These are phyloP conservation scores for Aporophyla lueneburgensis DNA, from an alignment of 2,888 invertebrate genomes.

Conservation along the genomic window DNA sequence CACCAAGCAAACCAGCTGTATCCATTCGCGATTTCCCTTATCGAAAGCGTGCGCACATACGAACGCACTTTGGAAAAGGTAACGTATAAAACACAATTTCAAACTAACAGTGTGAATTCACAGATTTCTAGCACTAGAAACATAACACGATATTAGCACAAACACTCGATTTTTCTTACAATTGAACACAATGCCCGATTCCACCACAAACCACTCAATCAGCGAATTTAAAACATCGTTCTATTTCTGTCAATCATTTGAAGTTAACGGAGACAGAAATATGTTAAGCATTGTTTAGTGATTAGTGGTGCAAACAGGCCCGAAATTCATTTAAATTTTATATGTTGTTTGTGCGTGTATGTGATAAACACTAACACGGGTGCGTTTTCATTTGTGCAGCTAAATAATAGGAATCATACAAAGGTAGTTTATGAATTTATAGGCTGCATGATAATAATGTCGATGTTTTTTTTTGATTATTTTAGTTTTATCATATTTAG, in stretches of 20 bases:
- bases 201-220: conserved; percentile 5
- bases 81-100: conserved; percentile 70
- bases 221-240: conserved; percentile 6
- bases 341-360: conserved; percentile 59
- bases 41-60: conserved; percentile 99
- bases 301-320: conserved; percentile 13
- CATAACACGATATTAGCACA: conserved; percentile 66
- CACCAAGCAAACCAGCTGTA: conserved; percentile 99
- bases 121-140: conserved; percentile 76
- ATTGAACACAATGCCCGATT: conserved; percentile 34
- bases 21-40: conserved; percentile 99
- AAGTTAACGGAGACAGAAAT: neutral
- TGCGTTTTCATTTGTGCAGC: conserved; percentile 90
- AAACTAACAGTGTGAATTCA: conserved; percentile 63
- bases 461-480: conserved; percentile 44
- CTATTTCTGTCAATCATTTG: neutral
- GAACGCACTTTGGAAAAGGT: conserved; percentile 99
- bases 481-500: conserved; percentile 51
- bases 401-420: conserved; percentile 91
- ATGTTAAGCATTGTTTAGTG: neutral
- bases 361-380: conserved; percentile 84
- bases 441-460: conserved; percentile 75
- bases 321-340: conserved; percentile 33
- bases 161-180: conserved; percentile 62
- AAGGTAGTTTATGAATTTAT: conserved; percentile 85